Evolutionary conservation across 2,113 vertebrate genomes (phyloP).

Genomic region (Polypterus bichir): DNA sequence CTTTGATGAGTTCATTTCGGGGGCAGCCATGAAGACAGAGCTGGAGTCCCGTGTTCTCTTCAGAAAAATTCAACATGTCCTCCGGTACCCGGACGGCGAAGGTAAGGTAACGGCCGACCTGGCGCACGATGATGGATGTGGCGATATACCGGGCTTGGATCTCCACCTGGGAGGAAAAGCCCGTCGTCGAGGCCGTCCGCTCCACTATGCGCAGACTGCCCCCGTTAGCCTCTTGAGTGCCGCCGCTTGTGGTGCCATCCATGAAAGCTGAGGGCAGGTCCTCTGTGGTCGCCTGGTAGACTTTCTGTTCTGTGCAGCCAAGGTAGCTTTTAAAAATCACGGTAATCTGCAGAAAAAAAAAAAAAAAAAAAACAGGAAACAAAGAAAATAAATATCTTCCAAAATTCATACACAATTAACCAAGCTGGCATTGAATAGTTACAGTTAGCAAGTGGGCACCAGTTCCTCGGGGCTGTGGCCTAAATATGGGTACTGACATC

Average conservation of each 20-base stretch:
- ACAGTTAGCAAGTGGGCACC: too few species aligned
- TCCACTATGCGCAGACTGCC: constrained; percentile 50
- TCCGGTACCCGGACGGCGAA: constrained; percentile 65
- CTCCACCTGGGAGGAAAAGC: constrained; percentile 40
- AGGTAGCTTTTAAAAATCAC: constrained; percentile 64
- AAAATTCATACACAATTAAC: too few species aligned
- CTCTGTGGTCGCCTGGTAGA: constrained; percentile 62
- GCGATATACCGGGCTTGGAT: constrained; percentile 62
- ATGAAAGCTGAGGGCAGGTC: constrained; percentile 59
- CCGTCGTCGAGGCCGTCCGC: constrained; percentile 31
- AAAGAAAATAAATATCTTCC: too few species aligned
- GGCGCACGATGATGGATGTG: constrained; percentile 57
- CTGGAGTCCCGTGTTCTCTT: constrained; percentile 53
- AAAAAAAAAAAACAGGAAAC: neutral
- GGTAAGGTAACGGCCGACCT: constrained; percentile 63
- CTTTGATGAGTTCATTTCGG: constrained; percentile 60
- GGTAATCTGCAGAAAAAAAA: constrained; percentile 43
- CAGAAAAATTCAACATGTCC: constrained; percentile 45
- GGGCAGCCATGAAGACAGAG: constrained; percentile 66
- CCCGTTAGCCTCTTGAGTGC: constrained; percentile 28
- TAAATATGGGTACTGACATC: too few species aligned
- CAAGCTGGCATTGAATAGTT: too few species aligned
- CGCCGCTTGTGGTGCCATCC: constrained; percentile 51
- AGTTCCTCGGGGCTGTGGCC: too few species aligned
- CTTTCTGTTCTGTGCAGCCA: constrained; percentile 64